Conservation (phyloP, 2,113 vertebrate species). For the Notarius lentiginosus region DNA sequence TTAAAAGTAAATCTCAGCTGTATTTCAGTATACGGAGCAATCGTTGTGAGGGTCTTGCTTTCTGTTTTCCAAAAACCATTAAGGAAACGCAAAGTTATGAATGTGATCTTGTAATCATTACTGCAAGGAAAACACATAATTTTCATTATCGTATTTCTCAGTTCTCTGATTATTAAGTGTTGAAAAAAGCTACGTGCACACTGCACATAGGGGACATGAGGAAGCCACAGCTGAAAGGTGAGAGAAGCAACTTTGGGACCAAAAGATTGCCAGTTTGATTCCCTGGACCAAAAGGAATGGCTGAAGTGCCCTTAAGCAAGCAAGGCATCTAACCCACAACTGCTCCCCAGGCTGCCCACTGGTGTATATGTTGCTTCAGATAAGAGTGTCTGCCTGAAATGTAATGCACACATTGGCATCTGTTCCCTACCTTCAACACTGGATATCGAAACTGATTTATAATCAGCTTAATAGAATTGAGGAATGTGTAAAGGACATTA, state of each 20-base stretch:
- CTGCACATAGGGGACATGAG: not conserved
- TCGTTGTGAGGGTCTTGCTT: not conserved
- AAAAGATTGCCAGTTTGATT: too few species aligned
- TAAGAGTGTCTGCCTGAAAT: too few species aligned
- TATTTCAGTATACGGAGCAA: not conserved
- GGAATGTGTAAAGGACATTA: too few species aligned
- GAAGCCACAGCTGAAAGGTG: too few species aligned
- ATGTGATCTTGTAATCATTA: not conserved
- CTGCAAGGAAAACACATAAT: not conserved
- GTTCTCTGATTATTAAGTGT: not conserved
- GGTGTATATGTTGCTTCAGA: too few species aligned
- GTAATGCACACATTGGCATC: not conserved
- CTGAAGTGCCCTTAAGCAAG: too few species aligned
- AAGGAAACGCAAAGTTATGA: not conserved
- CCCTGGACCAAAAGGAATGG: too few species aligned
- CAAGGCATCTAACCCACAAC: too few species aligned
- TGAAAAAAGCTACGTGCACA: not conserved
- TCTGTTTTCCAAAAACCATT: not conserved
- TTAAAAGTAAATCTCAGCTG: not conserved
- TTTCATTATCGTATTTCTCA: not conserved
- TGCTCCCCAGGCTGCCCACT: too few species aligned
- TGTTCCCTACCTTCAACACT: not conserved
- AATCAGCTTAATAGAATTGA: too few species aligned
- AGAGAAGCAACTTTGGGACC: too few species aligned
- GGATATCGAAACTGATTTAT: too few species aligned